Evolutionary conservation across 2,113 vertebrate species (phyloP), one percentile per base, ranked within the genome.

Genomic region (Amphiprion ocellaris): DNA sequence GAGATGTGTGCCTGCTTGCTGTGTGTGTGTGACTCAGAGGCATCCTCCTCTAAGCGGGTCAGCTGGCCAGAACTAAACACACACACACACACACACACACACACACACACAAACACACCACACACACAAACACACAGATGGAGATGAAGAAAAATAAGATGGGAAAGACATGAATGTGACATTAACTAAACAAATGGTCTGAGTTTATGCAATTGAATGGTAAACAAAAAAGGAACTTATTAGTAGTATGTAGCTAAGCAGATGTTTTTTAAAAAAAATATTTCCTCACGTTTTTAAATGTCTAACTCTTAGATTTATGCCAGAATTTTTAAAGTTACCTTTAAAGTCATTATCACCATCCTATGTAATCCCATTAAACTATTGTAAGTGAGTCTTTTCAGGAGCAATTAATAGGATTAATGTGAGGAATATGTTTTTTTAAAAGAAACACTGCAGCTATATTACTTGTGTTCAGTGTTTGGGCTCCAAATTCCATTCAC

Each of bases 41-140:
- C 91, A 88, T 96, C 94, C 94, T 96, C 95, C 85, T 96, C 95
- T 90, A 97, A 90, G 73, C 85, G 94, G 92, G 94, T 92, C 88
- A 96, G 94, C 62, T 88, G 72, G 85, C 91, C 71, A 93, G 95
- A 91, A 93, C 97, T 98, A 89, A 79, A 68, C 73, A 85, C 62
- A 93, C 94, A 78, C 94, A 96, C 94, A 83, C 56, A 78, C 46
- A 83, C 94, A 97, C 94, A 76, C 60, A 69, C 60, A 86, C 78
- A 85, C 7, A 8, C 4, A 37, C 70, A 94, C 8, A 37, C 33
- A 26, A 1, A 85, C 62, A 93, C 94, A 79, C 94, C 78, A 85
- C 9, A 10, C 6, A 37, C 71, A 94, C 33, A 37, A 5, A 86
- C 68, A 91, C 61, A 92, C 39, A 79, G 23, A 91, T 69, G 88